phyloP scores from a whole-genome alignment of 2,797 vertebrate species.

The Notamacropus eugenii region DNA sequence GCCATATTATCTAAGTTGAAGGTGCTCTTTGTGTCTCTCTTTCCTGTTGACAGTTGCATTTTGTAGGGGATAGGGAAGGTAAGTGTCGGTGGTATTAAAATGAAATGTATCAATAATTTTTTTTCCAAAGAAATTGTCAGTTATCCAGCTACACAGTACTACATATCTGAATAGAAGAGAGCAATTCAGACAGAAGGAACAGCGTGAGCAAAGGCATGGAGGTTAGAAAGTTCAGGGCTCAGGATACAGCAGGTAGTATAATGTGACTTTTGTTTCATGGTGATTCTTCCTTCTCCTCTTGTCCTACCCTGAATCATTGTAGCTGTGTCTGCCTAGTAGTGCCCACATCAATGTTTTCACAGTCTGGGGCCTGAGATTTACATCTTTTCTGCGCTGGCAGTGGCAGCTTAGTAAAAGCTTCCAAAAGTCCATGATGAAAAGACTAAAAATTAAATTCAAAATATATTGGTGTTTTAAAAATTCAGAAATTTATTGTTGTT shows the following conservation, averaged over 20 bases:
- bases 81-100: neutral
- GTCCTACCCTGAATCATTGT: neutral
- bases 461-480: neutral
- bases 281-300: neutral
- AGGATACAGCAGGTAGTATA: neutral
- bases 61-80: neutral
- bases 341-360: neutral
- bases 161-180: neutral
- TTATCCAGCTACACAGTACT: neutral
- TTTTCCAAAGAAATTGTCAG: neutral
- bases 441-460: slow-evolving; percentile 32
- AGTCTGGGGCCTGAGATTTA: neutral
- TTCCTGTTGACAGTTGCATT: neutral
- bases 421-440: neutral
- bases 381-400: neutral
- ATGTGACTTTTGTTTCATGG: neutral
- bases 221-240: neutral
- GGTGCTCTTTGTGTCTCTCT: neutral
- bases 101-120: neutral
- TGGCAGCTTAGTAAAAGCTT: neutral
- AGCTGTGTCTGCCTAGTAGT: neutral
- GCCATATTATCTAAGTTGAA: neutral
- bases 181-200: neutral
- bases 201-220: neutral
- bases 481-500: neutral